phyloP scores from a whole-genome alignment of 2,113 vertebrate genomes.

The Upupa epops region DNA sequence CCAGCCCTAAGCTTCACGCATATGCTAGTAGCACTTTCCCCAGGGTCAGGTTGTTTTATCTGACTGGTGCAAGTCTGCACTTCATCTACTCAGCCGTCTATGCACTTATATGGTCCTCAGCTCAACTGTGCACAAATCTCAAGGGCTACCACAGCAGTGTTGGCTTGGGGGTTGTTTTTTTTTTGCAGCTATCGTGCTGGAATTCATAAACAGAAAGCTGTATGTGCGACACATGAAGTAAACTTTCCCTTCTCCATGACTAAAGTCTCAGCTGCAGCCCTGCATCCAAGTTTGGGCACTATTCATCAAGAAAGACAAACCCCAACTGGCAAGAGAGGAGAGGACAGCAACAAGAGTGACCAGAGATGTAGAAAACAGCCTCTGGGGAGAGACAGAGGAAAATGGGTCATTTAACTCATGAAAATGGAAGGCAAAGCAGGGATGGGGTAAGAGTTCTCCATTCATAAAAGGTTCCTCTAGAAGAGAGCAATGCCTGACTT shows the following conservation, averaged over 20 bases:
- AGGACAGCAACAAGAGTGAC: neutral
- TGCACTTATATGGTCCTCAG: constrained; percentile 33
- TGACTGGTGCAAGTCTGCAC: neutral
- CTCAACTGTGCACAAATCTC: neutral
- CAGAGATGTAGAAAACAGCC: neutral
- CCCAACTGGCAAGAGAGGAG: neutral
- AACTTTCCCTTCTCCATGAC: neutral
- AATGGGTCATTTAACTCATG: neutral
- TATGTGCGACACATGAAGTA: neutral
- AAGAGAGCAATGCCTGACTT: neutral
- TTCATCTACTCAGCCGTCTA: neutral
- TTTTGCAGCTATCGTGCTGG: neutral
- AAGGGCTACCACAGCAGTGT: neutral
- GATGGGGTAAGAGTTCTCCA: neutral
- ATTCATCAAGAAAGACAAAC: neutral
- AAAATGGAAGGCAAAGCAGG: accelerated
- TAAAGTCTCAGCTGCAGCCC: neutral
- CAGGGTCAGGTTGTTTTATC: neutral
- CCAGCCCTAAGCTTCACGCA: accelerated
- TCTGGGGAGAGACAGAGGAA: neutral
- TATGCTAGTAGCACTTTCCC: accelerated
- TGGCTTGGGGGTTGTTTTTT: neutral
- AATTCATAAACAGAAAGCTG: constrained; percentile 44
- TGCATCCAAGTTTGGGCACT: constrained; percentile 1
- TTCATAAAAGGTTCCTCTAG: neutral